phyloP scores from a whole-genome alignment of 2,797 vertebrate genomes.

The Oreochromis grahami region DNA sequence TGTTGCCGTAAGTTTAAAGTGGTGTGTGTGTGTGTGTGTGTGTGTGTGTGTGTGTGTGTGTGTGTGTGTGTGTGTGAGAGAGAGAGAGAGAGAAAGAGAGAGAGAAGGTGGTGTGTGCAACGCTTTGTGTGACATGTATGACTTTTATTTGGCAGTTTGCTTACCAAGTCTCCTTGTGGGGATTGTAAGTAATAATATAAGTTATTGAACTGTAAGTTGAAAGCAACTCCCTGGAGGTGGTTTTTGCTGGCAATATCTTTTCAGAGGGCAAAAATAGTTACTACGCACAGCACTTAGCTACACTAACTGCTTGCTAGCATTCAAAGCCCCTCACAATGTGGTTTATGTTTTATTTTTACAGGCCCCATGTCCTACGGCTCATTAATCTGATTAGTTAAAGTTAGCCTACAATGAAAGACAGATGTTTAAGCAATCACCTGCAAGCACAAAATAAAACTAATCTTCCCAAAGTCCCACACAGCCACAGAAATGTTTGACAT shows the following conservation, averaged over 20 bases:
- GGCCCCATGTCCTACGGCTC: not conserved
- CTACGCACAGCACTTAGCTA: not conserved
- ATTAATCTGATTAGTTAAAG: not conserved
- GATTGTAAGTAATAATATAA: no score
- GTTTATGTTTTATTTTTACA: not conserved
- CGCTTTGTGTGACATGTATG: not conserved
- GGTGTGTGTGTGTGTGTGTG: not conserved
- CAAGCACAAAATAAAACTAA: not conserved
- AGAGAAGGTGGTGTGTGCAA: no score
- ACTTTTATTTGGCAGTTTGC: not conserved
- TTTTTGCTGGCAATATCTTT: not conserved
- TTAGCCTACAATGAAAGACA: not conserved
- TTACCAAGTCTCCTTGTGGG: not conserved
- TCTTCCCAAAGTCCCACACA: not conserved
- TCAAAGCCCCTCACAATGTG: not conserved
- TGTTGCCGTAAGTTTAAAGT: slow-evolving; percentile 80
- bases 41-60: not conserved
- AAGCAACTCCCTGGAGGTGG: not conserved
- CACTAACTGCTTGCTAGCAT: not conserved
- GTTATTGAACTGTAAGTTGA: no score
- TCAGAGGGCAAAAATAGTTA: not conserved
- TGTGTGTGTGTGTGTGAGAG: no score
- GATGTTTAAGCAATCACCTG: not conserved
- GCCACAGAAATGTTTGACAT: no score
- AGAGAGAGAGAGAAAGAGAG: no score